These are phyloP conservation scores for Corvus hawaiiensis DNA, from an alignment of 2,113 vertebrate species.

Conservation along the genomic window DNA sequence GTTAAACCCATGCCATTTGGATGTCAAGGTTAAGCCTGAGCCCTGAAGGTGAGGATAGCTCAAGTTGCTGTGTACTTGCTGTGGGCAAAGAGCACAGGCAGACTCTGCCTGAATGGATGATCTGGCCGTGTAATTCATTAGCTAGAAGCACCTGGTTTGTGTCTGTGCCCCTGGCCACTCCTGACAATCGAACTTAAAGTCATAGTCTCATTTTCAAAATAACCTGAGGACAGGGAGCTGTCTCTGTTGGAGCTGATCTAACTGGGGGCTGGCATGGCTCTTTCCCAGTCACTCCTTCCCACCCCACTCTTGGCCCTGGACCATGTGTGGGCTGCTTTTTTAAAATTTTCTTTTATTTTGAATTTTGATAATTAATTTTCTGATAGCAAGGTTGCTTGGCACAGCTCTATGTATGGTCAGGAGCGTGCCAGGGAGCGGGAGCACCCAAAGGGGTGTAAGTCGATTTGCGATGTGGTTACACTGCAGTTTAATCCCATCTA, in stretches of 20 bases:
- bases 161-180: neutral
- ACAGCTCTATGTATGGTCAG: neutral
- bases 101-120: neutral
- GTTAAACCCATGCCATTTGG: neutral
- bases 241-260: neutral
- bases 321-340: neutral
- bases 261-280: neutral
- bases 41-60: neutral
- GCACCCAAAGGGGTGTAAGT: accelerated
- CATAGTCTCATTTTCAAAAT: neutral
- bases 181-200: neutral
- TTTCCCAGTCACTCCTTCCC: neutral
- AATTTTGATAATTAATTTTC: neutral
- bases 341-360: neutral
- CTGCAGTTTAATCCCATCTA: neutral
- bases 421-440: neutral
- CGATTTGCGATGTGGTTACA: neutral
- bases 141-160: constrained; percentile 17
- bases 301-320: neutral
- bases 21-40: neutral
- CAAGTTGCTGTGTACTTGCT: neutral
- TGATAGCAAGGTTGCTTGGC: neutral
- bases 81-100: neutral
- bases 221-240: neutral
- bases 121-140: neutral